phyloP scores from a whole-genome alignment of 2,888 invertebrate genomes.

The Drosophila recens region DNA sequence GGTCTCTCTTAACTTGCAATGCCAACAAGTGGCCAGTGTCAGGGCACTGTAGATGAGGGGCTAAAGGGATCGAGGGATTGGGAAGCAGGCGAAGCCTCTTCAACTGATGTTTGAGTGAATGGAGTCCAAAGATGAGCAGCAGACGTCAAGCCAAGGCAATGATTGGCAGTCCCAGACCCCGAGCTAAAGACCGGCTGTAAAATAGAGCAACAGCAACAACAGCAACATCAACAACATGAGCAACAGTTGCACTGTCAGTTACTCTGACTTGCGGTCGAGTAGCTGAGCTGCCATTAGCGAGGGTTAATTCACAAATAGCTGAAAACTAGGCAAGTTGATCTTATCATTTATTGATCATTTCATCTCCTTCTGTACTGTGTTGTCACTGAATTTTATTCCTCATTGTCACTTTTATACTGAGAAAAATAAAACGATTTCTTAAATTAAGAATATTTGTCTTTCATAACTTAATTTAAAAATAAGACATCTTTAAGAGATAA shows the following conservation, averaged over 20 bases:
- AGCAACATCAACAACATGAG: slow-evolving; percentile 50
- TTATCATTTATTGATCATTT: neutral
- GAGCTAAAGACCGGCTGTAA: slow-evolving; percentile 61
- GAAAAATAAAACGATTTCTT: neutral
- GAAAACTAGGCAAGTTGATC: neutral
- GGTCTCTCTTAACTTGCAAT: slow-evolving; percentile 39
- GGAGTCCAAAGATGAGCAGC: slow-evolving; percentile 73
- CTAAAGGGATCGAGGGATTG: slow-evolving; percentile 20
- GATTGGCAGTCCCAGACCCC: slow-evolving; percentile 65
- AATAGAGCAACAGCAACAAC: slow-evolving; percentile 70
- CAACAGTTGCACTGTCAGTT: slow-evolving; percentile 61
- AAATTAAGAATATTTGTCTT: too few relatives aligned
- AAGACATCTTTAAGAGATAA: too few relatives aligned
- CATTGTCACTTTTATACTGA: neutral
- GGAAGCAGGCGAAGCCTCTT: slow-evolving; percentile 52
- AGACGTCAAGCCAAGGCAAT: slow-evolving; percentile 59
- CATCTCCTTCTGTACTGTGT: neutral
- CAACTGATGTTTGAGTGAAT: slow-evolving; percentile 75
- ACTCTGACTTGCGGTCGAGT: slow-evolving; percentile 64
- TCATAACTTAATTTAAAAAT: too few relatives aligned
- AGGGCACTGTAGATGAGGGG: slow-evolving; percentile 6
- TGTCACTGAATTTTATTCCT: neutral
- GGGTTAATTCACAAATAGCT: slow-evolving; percentile 30
- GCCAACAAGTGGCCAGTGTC: slow-evolving; percentile 68
- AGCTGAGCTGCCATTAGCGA: slow-evolving; percentile 47